Conservation (phyloP, 2,113 vertebrate species). For the Hassar affinis region DNA sequence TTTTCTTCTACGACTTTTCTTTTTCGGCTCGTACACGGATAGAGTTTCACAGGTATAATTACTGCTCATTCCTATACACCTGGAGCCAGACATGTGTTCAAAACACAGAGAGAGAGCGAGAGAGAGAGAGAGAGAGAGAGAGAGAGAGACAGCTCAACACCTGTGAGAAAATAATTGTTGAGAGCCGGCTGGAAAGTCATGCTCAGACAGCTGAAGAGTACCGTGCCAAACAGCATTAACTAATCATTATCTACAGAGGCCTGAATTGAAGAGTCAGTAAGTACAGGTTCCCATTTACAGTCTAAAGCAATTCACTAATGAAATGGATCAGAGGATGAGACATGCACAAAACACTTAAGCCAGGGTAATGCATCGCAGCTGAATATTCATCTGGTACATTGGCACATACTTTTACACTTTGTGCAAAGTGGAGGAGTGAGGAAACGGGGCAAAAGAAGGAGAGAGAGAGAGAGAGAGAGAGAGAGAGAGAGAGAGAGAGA, state of each 20-base stretch:
- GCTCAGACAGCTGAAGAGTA: slow-evolving; percentile 38
- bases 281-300: slow-evolving; percentile 40
- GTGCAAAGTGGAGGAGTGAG: slow-evolving; percentile 22
- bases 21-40: slow-evolving; percentile 39
- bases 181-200: slow-evolving; percentile 38
- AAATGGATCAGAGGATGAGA: slow-evolving; percentile 34
- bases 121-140: slow-evolving; percentile 10
- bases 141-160: slow-evolving; percentile 54
- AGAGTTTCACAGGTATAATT: slow-evolving; percentile 66
- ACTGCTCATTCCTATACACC: slow-evolving; percentile 64
- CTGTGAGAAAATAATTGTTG: slow-evolving; percentile 62
- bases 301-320: slow-evolving; percentile 37
- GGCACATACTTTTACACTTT: slow-evolving; percentile 25
- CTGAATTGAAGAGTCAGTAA: slow-evolving; percentile 39
- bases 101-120: slow-evolving; percentile 54
- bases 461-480: background rate
- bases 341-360: slow-evolving; percentile 5
- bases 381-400: slow-evolving; percentile 30
- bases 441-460: too few relatives aligned
- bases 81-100: slow-evolving; percentile 66
- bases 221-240: slow-evolving; percentile 39
- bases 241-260: slow-evolving; percentile 40
- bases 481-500: background rate
- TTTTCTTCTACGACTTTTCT: slow-evolving; percentile 11
- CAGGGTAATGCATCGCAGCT: slow-evolving; percentile 5